phyloP scores from a whole-genome alignment of 2,797 vertebrate species.

The Iguana delicatissima region DNA sequence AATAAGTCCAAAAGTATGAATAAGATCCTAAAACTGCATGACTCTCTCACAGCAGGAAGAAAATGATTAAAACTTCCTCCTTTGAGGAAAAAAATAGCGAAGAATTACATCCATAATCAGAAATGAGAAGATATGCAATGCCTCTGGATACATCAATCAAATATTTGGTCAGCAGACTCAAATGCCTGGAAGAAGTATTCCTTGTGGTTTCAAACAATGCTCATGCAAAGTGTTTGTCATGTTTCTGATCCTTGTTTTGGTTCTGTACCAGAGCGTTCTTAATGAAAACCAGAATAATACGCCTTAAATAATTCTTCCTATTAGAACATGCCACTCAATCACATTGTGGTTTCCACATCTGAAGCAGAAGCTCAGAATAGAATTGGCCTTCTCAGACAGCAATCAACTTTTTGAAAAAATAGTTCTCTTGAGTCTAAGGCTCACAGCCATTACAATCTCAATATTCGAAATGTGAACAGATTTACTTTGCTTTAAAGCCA shows the following conservation, averaged over 20 bases:
- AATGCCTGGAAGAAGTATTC: constrained; percentile 41
- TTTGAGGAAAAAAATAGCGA: no score
- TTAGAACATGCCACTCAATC: constrained; percentile 36
- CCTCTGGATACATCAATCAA: constrained; percentile 36
- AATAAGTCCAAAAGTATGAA: no score
- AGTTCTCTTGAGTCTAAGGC: not conserved
- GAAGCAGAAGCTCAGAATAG: not conserved
- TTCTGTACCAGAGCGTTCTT: constrained; percentile 52
- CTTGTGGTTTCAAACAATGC: constrained; percentile 53
- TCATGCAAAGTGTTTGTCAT: constrained; percentile 38
- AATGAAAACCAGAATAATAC: constrained; percentile 33
- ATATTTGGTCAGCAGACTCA: constrained; percentile 33
- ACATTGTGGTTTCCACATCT: not conserved
- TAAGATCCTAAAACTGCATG: no score
- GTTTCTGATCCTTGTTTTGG: constrained; percentile 44
- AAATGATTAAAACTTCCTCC: no score
- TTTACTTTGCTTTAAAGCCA: no score
- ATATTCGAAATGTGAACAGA: not conserved
- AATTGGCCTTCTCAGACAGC: constrained; percentile 24
- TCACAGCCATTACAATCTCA: not conserved
- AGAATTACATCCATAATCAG: not conserved
- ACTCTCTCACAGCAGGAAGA: no score
- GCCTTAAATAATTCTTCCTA: constrained; percentile 39
- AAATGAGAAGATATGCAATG: not conserved
- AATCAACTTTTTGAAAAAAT: not conserved